A percentile compares a stretch with the other conserved stretches of the same genome.
Evolutionary conservation across 2,888 invertebrate species (phyloP).

Genomic region (Callyntrura sp.): DNA sequence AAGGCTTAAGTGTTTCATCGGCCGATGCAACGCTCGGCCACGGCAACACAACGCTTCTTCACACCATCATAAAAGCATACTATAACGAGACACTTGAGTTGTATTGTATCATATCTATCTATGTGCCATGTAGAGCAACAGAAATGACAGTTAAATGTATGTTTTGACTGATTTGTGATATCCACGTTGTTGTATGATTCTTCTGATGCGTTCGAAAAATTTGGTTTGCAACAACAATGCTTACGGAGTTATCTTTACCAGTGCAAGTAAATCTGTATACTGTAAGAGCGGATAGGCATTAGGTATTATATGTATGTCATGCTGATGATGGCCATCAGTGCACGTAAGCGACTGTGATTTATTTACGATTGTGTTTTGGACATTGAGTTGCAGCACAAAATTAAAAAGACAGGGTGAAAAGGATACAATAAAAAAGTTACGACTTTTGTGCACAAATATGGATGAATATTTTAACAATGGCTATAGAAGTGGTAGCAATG

Average conservation of each 20-base stretch:
- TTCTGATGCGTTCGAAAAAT: slow-evolving; percentile 56
- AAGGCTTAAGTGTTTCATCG: too few species aligned
- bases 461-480: background rate
- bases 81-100: background rate
- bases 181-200: slow-evolving; percentile 40
- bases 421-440: slow-evolving; percentile 9
- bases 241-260: slow-evolving; percentile 51
- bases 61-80: too few species aligned
- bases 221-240: slow-evolving; percentile 64
- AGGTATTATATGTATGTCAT: background rate
- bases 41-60: too few species aligned
- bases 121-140: slow-evolving; percentile 20
- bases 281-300: background rate
- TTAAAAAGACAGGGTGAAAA: slow-evolving; percentile 24
- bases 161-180: slow-evolving; percentile 65
- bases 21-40: too few species aligned
- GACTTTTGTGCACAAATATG: slow-evolving; percentile 34
- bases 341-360: slow-evolving; percentile 6
- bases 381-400: slow-evolving; percentile 30
- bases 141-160: slow-evolving; percentile 59
- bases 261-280: background rate
- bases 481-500: too few species aligned
- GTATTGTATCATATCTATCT: background rate
- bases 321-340: background rate
- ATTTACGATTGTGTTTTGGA: slow-evolving; percentile 44